Evolutionary conservation across 2,113 vertebrate species (phyloP).

Genomic region (Myotis davidii): DNA sequence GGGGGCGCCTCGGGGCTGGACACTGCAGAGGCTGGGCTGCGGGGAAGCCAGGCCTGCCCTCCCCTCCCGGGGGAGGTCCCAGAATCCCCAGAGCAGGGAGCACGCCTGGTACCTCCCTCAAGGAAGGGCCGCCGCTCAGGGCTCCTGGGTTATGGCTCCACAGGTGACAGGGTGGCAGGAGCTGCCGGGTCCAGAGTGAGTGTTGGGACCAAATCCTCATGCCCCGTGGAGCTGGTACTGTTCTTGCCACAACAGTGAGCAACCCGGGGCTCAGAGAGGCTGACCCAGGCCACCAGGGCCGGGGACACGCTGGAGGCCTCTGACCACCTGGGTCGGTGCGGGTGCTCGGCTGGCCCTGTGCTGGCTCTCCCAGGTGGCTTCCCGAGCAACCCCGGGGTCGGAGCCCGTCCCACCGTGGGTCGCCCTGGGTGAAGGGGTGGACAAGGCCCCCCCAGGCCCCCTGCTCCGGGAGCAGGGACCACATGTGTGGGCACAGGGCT

Average conservation of each 20-base stretch:
- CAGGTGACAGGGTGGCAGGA: not conserved
- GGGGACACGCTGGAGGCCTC: fast-evolving
- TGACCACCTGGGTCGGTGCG: fast-evolving
- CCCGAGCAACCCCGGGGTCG: not conserved
- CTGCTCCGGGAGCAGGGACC: not conserved
- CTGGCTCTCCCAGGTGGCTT: not conserved
- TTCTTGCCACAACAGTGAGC: not conserved
- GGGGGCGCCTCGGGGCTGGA: not conserved
- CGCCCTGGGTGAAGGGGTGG: not conserved
- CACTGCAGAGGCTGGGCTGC: no score
- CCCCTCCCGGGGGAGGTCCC: not conserved
- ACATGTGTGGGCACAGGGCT: not conserved
- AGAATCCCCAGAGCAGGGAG: not conserved
- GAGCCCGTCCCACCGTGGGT: not conserved
- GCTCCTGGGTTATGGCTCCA: not conserved
- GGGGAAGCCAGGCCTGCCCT: no score
- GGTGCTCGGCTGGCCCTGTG: no score
- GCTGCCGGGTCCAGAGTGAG: fast-evolving
- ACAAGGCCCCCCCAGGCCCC: not conserved
- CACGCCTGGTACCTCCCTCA: not conserved
- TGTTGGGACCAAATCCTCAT: fast-evolving
- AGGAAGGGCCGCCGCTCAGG: not conserved
- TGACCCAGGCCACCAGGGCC: not conserved
- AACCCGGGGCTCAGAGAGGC: fast-evolving
- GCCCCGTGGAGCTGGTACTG: not conserved